These are phyloP conservation scores for Toxotes jaculatrix DNA, from an alignment of 2,113 vertebrate genomes.

Conservation along the genomic window DNA sequence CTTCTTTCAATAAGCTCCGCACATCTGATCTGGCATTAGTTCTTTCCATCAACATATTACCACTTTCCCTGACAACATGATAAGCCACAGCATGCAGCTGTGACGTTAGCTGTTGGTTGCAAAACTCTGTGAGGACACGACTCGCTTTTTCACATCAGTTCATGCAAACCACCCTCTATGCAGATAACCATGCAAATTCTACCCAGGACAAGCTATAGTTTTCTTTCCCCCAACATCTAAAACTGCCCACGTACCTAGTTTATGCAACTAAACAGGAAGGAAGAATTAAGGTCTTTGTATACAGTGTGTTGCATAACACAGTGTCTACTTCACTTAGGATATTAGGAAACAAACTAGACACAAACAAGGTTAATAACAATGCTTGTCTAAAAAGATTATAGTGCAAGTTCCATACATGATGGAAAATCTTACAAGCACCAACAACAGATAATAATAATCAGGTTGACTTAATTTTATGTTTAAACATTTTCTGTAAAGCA, in stretches of 20 bases:
- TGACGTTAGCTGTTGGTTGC: slow-evolving; percentile 47
- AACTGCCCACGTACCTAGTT: neutral
- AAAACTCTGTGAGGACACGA: slow-evolving; percentile 33
- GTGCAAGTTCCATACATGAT: neutral
- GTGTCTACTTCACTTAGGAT: neutral
- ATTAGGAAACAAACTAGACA: slow-evolving; percentile 38
- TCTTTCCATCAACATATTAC: slow-evolving; percentile 14
- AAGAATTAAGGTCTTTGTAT: neutral
- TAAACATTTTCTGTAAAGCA: neutral
- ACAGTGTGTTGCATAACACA: neutral
- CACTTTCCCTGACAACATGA: slow-evolving; percentile 12
- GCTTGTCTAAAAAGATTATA: slow-evolving; percentile 12
- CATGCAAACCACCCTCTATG: slow-evolving; percentile 67
- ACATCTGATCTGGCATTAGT: slow-evolving; percentile 15
- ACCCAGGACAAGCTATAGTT: neutral
- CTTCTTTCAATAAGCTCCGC: neutral
- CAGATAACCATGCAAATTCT: slow-evolving; percentile 60
- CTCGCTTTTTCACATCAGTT: slow-evolving; percentile 27
- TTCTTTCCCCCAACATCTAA: slow-evolving; percentile 4
- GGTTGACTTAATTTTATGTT: neutral
- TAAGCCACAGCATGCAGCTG: slow-evolving; percentile 43
- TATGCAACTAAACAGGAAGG: neutral
- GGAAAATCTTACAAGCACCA: slow-evolving; percentile 21
- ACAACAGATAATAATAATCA: neutral
- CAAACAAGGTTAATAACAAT: slow-evolving; percentile 25